These are phyloP conservation scores for Lasioglossum villosulum DNA, from an alignment of 2,888 invertebrate genomes.

Conservation along the genomic window DNA sequence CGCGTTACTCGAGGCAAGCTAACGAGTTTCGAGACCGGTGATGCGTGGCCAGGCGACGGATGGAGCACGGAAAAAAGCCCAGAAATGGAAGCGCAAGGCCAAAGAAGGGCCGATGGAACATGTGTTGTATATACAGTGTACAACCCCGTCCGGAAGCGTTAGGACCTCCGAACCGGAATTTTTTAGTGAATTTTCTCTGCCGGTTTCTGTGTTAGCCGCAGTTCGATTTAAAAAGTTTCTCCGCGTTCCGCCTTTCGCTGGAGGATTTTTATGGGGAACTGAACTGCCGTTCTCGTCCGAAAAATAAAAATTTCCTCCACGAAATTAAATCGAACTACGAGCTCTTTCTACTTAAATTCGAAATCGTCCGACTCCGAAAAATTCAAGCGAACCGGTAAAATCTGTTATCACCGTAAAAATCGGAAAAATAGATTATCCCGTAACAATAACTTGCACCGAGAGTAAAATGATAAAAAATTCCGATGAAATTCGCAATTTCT, in stretches of 20 bases:
- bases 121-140: background rate
- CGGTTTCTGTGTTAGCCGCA: background rate
- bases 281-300: background rate
- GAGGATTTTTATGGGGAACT: background rate
- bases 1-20: conserved; percentile 66
- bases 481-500: background rate
- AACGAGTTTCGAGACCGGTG: conserved; percentile 66
- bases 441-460: background rate
- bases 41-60: conserved; percentile 59
- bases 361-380: background rate
- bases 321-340: background rate
- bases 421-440: background rate
- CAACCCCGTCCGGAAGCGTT: background rate
- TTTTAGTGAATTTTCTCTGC: background rate
- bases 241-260: background rate
- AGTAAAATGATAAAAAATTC: background rate
- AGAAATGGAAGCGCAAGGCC: conserved; percentile 38
- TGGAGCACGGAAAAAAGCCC: conserved; percentile 35
- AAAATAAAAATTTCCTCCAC: background rate
- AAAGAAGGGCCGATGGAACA: conserved; percentile 12
- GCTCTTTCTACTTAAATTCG: background rate
- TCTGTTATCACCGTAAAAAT: too few species aligned
- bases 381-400: background rate
- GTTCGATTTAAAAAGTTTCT: background rate
- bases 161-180: background rate